Base-by-base conservation (phyloP, 2,113 vertebrate genomes). In the Cettia cetti region DNA sequence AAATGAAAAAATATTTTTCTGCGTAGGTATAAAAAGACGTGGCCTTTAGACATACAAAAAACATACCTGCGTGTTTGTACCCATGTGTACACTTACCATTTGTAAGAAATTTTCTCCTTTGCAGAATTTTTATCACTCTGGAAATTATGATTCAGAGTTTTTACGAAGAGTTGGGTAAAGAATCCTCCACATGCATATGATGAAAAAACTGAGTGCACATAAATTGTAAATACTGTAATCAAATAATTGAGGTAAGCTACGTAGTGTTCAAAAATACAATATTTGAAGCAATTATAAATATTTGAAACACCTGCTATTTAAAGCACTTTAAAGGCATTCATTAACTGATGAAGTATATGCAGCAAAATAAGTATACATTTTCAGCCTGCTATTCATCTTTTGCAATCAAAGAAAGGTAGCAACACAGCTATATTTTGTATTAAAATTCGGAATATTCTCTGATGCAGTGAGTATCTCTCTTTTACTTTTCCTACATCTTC, bases 1-100 rank as follows among this genome's bases (percentile, higher is more conserved):
- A 77, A 69, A 49, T 7, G 3, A 65, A 78, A 78, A 33, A 11
- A 4, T 19, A 2, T 77, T 56, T 61, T 69, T 78, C 28, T 50
- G 13, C 9, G 13, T 7, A 40, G 3, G 6, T 20, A 11, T 3
- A 72, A 87, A 54, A 87, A 54, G 12, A 52, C 0, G 0, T 5
- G 21, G 15, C 6, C 14, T n/a, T n/a, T 71, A 20, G 13, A 54
- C 13, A 59, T 2, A 6, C 6, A 57, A 42, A 74, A 30, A 16
- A 45, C 11, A 22, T 3, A 52, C 0, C 1, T 24, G 13, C 42
- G 21, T 39, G 33, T 10, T 42, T 11, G 7, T 10, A 22, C 9
- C 15, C 6, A 2, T 15, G 5, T 3, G 3, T 13, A 23, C 13
- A 16, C 45, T 68, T 42, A 56, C 6, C 20, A 33, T 39, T 71